Conservation (phyloP, 2,113 vertebrate genomes). For the Cromileptes altivelis region DNA sequence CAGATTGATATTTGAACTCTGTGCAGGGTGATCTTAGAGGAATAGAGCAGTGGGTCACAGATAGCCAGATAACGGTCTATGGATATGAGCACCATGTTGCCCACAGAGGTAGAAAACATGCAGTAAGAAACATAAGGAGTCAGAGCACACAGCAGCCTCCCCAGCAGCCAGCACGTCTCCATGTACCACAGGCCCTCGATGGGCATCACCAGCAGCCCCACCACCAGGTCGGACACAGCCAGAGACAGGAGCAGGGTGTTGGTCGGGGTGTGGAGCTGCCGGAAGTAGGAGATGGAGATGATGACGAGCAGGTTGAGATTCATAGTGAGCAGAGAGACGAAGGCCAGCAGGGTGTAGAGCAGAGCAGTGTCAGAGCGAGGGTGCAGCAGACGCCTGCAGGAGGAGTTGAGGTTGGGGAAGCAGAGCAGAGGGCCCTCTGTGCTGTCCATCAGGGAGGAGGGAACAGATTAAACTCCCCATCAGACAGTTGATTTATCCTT, state of each 20-base stretch:
- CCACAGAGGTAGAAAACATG: rapidly evolving
- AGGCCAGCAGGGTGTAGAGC: conserved; percentile 37
- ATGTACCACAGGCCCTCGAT: conserved; percentile 34
- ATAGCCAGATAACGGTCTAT: conserved; percentile 46
- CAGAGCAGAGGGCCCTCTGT: neutral
- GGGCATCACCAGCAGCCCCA: conserved; percentile 56
- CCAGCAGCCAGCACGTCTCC: conserved; percentile 60
- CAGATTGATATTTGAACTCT: conserved; percentile 9
- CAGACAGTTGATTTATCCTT: conserved; percentile 22
- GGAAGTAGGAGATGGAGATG: conserved; percentile 59
- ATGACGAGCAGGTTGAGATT: conserved; percentile 48
- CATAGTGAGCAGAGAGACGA: conserved; percentile 39
- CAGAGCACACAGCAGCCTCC: conserved; percentile 46
- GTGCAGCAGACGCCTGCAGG: conserved; percentile 22
- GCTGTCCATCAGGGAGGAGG: conserved; percentile 20
- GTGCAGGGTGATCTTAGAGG: conserved; percentile 30
- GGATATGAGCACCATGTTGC: conserved; percentile 58
- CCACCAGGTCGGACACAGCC: conserved; percentile 16
- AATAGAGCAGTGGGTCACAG: conserved; percentile 54
- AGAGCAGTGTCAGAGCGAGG: neutral
- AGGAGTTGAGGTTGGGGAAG: conserved; percentile 57
- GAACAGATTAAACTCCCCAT: neutral
- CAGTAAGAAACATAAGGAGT: conserved; percentile 38
- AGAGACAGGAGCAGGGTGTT: conserved; percentile 72
- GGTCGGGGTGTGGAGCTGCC: conserved; percentile 79